These are phyloP conservation scores for Hypomecis atomaria DNA, from an alignment of 2,888 invertebrate genomes.

Conservation along the genomic window DNA sequence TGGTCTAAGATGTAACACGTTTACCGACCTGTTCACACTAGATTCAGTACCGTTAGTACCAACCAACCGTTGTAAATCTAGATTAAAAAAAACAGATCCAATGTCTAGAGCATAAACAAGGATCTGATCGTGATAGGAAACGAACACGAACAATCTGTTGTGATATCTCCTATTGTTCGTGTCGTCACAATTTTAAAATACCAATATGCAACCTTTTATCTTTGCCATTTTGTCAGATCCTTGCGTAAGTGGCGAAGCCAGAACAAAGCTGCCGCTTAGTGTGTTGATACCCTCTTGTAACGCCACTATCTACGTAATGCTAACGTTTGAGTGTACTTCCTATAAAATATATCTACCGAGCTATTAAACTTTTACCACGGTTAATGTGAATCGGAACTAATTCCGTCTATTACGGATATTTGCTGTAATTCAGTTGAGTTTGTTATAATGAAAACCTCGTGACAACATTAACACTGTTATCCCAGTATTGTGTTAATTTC, in stretches of 20 bases:
- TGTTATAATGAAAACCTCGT: slow-evolving; percentile 65
- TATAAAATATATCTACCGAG: too few relatives aligned
- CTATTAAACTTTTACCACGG: neutral
- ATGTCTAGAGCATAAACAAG: too few relatives aligned
- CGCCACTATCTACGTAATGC: slow-evolving; percentile 32
- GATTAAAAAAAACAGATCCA: too few relatives aligned
- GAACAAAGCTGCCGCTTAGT: slow-evolving; percentile 31
- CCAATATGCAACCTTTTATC: slow-evolving; percentile 54
- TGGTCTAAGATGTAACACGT: too few relatives aligned
- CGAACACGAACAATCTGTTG: neutral
- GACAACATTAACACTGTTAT: slow-evolving; percentile 59
- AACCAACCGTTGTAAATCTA: too few relatives aligned
- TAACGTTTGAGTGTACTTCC: neutral
- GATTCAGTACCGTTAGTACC: too few relatives aligned
- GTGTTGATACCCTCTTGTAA: slow-evolving; percentile 40
- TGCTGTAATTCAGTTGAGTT: slow-evolving; percentile 14
- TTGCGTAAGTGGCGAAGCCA: slow-evolving; percentile 41
- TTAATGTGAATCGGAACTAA: slow-evolving; percentile 7
- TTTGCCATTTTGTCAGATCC: slow-evolving; percentile 48
- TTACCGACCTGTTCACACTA: too few relatives aligned
- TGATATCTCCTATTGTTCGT: slow-evolving; percentile 46
- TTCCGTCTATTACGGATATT: neutral
- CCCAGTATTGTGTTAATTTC: slow-evolving; percentile 53
- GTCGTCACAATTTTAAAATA: slow-evolving; percentile 49
- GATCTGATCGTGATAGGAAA: neutral